These are phyloP conservation scores for Metalampra italica DNA, from an alignment of 2,888 invertebrate genomes.

Conservation along the genomic window DNA sequence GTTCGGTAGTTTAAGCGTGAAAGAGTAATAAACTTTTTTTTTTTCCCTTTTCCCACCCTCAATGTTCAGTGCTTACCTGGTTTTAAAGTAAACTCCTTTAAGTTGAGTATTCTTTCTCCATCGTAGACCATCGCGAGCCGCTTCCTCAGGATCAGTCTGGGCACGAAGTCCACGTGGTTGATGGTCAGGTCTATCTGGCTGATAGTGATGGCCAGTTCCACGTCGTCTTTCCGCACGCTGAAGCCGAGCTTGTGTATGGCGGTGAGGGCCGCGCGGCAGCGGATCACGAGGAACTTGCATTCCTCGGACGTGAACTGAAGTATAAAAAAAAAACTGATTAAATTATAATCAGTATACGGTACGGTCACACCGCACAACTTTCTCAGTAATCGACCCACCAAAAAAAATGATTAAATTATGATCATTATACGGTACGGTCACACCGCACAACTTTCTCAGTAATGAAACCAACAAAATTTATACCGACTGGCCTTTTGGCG, in stretches of 20 bases:
- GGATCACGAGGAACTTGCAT: slow-evolving; percentile 56
- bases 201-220: slow-evolving; percentile 37
- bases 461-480: too few species aligned
- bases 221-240: slow-evolving; percentile 31
- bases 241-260: slow-evolving; percentile 50
- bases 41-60: too few species aligned
- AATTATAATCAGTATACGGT: too few species aligned
- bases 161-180: slow-evolving; percentile 44
- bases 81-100: slow-evolving; percentile 47
- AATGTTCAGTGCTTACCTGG: slow-evolving; percentile 33
- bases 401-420: too few species aligned
- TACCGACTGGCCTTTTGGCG: too few species aligned
- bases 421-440: too few species aligned
- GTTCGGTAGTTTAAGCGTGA: too few species aligned
- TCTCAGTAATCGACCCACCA: too few species aligned
- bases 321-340: neutral
- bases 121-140: slow-evolving; percentile 25
- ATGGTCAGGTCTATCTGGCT: slow-evolving; percentile 21
- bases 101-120: slow-evolving; percentile 30
- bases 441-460: too few species aligned
- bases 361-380: too few species aligned
- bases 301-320: slow-evolving; percentile 45
- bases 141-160: slow-evolving; percentile 42
- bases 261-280: slow-evolving; percentile 35
- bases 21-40: too few species aligned